Conservation (phyloP, 2,888 invertebrate genomes). For the Villa cingulata region DNA sequence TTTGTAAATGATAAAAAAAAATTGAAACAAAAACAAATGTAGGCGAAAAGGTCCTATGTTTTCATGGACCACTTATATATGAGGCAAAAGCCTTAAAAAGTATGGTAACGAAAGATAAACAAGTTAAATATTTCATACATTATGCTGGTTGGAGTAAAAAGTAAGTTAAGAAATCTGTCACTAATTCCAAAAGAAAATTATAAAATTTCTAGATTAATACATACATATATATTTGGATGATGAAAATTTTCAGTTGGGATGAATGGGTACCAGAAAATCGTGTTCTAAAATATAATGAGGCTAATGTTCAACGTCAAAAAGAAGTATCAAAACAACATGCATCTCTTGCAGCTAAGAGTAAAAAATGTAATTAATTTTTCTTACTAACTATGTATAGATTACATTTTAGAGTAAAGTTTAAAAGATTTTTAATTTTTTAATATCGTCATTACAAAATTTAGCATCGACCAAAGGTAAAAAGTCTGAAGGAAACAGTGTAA, state of each 20-base stretch:
- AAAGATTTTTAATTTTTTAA: background rate
- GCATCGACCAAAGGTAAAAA: slow-evolving; percentile 32
- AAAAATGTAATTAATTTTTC: slow-evolving; percentile 48
- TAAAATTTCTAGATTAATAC: no score
- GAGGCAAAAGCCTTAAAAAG: slow-evolving; percentile 91
- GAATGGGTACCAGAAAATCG: slow-evolving; percentile 87
- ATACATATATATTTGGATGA: no score
- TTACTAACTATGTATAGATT: background rate
- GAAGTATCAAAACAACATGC: slow-evolving; percentile 72
- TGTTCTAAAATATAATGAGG: slow-evolving; percentile 80
- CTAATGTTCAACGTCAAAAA: slow-evolving; percentile 74
- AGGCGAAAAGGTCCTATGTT: slow-evolving; percentile 87
- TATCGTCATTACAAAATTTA: slow-evolving; percentile 11
- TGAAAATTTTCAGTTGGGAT: slow-evolving; percentile 71
- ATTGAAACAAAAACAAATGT: slow-evolving; percentile 23
- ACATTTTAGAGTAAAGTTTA: background rate
- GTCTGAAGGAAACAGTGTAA: slow-evolving; percentile 19
- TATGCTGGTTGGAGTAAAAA: slow-evolving; percentile 98
- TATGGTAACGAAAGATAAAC: slow-evolving; percentile 69
- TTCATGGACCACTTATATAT: slow-evolving; percentile 90
- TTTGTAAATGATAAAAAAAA: background rate
- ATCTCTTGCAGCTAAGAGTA: slow-evolving; percentile 52
- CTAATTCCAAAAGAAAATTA: background rate
- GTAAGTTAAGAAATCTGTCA: slow-evolving; percentile 39
- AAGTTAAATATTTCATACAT: slow-evolving; percentile 83